Conservation (phyloP, 1,140 invertebrate genomes). For the Oncopeltus fasciatus region DNA sequence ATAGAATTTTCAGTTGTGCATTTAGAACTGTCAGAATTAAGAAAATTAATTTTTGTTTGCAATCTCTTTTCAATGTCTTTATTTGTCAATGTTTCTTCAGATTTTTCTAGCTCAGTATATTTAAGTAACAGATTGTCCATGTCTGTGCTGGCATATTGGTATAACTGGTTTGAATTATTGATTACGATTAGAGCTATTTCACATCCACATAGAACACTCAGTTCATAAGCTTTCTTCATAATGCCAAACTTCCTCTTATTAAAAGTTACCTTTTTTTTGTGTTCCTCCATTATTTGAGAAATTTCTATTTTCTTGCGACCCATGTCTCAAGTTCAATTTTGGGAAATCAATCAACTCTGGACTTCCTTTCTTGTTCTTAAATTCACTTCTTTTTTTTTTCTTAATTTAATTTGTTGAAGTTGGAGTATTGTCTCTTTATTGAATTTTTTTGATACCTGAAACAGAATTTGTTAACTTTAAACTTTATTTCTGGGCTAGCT, state of each 20-base stretch:
- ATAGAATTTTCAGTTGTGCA: constrained; percentile 1
- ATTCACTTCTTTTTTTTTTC: not conserved
- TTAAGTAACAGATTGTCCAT: constrained; percentile 99
- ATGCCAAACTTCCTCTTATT: constrained; percentile 99
- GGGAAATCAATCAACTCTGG: too few species aligned
- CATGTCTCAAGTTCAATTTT: constrained; percentile 61
- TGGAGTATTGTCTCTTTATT: too few species aligned
- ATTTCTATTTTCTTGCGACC: constrained; percentile 99
- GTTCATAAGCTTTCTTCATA: constrained; percentile 99
- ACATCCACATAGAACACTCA: constrained; percentile 97
- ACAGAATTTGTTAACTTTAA: too few species aligned
- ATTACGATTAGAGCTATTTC: constrained; percentile 99
- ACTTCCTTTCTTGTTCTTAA: not conserved
- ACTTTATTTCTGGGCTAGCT: too few species aligned
- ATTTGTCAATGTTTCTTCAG: constrained; percentile 97
- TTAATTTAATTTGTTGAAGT: too few species aligned
- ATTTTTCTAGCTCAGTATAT: constrained; percentile 99
- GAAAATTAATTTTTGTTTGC: too few species aligned
- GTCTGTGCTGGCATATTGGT: constrained; percentile 97
- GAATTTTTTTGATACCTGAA: too few species aligned
- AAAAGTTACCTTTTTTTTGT: constrained; percentile 99
- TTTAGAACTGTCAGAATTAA: too few species aligned
- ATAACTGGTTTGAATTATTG: constrained; percentile 97
- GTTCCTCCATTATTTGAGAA: constrained; percentile 95
- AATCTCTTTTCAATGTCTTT: constrained; percentile 88